phyloP scores from a whole-genome alignment of 2,797 vertebrate genomes.

The Sphenopsis melanotis region DNA sequence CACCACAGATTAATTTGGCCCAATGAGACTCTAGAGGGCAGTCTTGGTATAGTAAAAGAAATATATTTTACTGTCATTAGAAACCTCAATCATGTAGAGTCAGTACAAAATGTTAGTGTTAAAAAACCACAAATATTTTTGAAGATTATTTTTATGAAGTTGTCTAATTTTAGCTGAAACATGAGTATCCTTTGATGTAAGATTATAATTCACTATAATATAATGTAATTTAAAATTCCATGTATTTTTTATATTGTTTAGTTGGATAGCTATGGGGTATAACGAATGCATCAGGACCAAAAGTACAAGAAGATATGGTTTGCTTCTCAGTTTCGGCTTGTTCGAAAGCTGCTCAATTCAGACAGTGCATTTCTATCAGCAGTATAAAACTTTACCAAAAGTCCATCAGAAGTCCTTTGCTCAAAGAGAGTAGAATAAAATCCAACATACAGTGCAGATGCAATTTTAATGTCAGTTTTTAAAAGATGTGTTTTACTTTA shows the following conservation, averaged over 20 bases:
- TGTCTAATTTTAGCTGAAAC: background rate
- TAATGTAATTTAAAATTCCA: background rate
- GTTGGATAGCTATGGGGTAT: background rate
- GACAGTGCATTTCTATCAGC: background rate
- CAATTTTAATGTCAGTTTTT: constrained; percentile 79
- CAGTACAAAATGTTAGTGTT: background rate
- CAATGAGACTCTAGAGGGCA: constrained; percentile 69
- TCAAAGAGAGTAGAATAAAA: constrained; percentile 32
- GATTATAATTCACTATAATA: background rate
- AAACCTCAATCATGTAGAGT: background rate
- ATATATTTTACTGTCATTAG: background rate
- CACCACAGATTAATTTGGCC: constrained; percentile 31
- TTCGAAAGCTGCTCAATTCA: background rate
- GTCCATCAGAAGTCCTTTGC: constrained; percentile 21
- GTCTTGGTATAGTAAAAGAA: constrained; percentile 57
- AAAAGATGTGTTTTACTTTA: constrained; percentile 80
- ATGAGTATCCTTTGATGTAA: background rate
- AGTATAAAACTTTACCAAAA: constrained; percentile 8
- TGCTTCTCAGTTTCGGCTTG: background rate
- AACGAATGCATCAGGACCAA: background rate
- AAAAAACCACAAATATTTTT: background rate
- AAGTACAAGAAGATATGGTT: background rate
- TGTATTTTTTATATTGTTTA: background rate
- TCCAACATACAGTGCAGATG: constrained; percentile 50
- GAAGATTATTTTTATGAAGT: background rate